Base-by-base conservation (phyloP, 2,113 vertebrate species). In the Nannospalax galili region DNA sequence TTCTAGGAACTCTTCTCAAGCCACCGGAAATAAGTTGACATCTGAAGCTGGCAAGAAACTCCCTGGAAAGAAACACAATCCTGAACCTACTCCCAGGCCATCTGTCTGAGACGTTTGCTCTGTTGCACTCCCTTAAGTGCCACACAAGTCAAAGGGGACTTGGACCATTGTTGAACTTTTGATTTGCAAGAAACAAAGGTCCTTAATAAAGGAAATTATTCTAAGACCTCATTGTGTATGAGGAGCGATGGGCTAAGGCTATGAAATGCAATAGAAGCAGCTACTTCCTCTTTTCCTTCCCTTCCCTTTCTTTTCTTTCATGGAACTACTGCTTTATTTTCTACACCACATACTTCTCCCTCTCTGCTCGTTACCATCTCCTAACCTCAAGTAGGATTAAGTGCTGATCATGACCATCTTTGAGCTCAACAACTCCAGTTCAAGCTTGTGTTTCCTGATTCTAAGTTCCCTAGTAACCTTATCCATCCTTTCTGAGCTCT, bases 1-100 rank as follows among this genome's bases (percentile, higher is more conserved):
- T 78, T 91, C 73, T 58, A 73, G 75, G 77, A 86, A 72, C 48
- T 93, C 67, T 56, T 30, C 74, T 70, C 60, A 90, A 80, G 72
- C 30, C 62, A 69, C 58, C 78, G 45, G 20, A 90, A 90, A 88
- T 28, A 28, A 92, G 16, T 32, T 85, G 32, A 77, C 32, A 35
- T 85, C 74, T 89, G 10, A 72, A 75, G 30, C 67, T 73, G 35
- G 28, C 62, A 64, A 6, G 67, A 78, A 22, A 15, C 20, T 45
- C 28, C 37, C 37, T 48, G 45, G 56, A 75, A 94, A 15, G 60
- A 84, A 95, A 79, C 11, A 65, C 11, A 69, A 24, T 32, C 73
- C 28, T 40, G n/a, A 88, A 42, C 9, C 64, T 40, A 42, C 22
- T 60, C 64, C 24, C 48, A 70, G 32, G 5, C 12, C 35, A 65